Base-by-base conservation (phyloP, 1,140 invertebrate species). In the Drosophila baimaii region DNA sequence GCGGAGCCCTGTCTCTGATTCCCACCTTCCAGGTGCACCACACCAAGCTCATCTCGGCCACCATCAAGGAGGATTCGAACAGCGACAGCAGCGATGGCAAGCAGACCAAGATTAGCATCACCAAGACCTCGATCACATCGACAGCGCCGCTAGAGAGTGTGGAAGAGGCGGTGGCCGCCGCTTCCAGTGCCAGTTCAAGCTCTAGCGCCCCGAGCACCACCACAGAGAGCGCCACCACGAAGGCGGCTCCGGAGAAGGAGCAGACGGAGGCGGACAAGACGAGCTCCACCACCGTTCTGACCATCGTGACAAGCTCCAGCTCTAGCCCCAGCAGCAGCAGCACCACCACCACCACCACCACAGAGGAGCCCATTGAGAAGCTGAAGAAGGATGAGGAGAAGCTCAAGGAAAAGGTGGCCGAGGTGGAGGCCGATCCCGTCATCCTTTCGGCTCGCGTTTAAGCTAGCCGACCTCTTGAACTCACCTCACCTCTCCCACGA, bases 331-430 rank as follows among this genome's bases (percentile, higher is more conserved):
- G 58, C 17, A n/a, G 25, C 2, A 49, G n/a, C 25, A 44, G 25
- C 23, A 49, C 12, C 49, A 72, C 33, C 35, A 39, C 19, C 13
- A 69, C 52, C 43, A 59, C 66, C 15, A 71, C 79, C 41, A 72
- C 88, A 0, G 85, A 91, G 51, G 37, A 56, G 25, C 80, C 89
- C 21, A 78, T 77, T 25, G 44, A 70, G 17, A 81, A 85, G 73
- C 75, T 90, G 1, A 90, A 91, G 59, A 71, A 91, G 55, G 85
- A 64, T 23, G 90, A 91, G 57, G 77, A 91, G 58, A 90, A 92
- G 56, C 81, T 92, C 1, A 92, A 92, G 81, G 91, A 88, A 44
- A 92, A 92, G 73, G 83, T 92, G 15, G 91, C 91, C 27, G 91
- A 92, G 57, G 90, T 92, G 33, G 91, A 92, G 70, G 91, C 91